A percentile compares a stretch with the other conserved stretches of the same genome.
phyloP scores from a whole-genome alignment of 2,888 invertebrate genomes.

The Cerastis leucographa region DNA sequence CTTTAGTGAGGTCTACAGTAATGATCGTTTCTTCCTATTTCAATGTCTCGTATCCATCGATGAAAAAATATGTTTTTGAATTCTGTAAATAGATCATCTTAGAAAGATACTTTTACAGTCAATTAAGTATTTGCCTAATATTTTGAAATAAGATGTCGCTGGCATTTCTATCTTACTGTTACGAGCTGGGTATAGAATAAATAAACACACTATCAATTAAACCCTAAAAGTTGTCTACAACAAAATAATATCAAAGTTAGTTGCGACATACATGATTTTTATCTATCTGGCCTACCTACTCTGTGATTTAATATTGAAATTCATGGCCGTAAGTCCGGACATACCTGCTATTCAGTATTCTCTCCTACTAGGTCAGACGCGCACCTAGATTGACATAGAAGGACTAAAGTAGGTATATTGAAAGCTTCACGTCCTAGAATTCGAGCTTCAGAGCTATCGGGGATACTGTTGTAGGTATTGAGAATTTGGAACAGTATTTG shows the following conservation, averaged over 20 bases:
- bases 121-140: neutral
- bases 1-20: neutral
- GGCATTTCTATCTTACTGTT: neutral
- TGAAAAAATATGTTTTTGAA: neutral
- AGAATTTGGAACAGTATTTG: constrained; percentile 10
- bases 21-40: neutral
- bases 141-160: neutral
- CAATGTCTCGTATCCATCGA: neutral
- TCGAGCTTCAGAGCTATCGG: constrained; percentile 19
- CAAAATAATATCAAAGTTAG: too few relatives aligned
- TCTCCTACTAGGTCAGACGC: constrained; percentile 21
- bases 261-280: too few relatives aligned
- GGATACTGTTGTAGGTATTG: neutral
- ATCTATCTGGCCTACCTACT: neutral
- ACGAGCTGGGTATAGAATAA: too few relatives aligned
- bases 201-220: too few relatives aligned
- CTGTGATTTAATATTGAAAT: constrained; percentile 17
- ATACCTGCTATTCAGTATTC: constrained; percentile 28
- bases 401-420: constrained; percentile 36
- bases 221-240: too few relatives aligned
- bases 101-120: neutral
- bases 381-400: constrained; percentile 15
- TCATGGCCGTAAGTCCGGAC: neutral
- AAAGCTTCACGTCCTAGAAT: constrained; percentile 12
- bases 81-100: neutral